Percentiles rank a stretch among this genome's conserved stretches.
phyloP scores from a whole-genome alignment of 2,113 vertebrate genomes.

The Coturnix japonica region DNA sequence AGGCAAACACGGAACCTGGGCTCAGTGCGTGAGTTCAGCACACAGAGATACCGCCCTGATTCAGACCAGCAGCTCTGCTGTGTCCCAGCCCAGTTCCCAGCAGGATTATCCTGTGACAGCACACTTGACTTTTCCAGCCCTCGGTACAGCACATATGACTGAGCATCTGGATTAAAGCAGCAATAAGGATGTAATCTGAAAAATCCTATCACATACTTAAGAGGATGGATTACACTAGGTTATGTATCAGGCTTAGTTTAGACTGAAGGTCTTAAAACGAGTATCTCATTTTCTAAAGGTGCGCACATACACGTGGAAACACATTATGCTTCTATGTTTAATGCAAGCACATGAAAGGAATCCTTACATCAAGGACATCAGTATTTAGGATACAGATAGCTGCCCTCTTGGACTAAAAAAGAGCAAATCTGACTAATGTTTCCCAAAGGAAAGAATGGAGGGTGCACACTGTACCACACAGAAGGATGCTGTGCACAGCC shows the following conservation, averaged over 20 bases:
- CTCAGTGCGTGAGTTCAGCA: background rate
- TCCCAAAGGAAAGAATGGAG: background rate
- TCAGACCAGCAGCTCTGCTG: background rate
- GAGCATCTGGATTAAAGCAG: constrained; percentile 32
- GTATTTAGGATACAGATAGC: background rate
- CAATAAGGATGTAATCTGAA: background rate
- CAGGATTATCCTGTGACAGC: background rate
- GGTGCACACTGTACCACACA: background rate
- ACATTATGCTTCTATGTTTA: background rate
- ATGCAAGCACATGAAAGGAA: background rate
- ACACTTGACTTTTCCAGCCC: background rate
- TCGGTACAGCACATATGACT: background rate
- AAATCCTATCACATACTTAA: background rate
- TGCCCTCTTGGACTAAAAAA: background rate
- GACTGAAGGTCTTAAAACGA: background rate
- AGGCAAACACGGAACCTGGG: background rate
- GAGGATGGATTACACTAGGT: background rate
- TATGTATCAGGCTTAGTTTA: background rate
- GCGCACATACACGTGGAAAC: background rate
- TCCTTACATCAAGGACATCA: rapidly evolving
- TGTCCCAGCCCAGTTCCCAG: background rate
- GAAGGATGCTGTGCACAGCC: background rate
- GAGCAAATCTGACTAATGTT: background rate
- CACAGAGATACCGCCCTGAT: background rate
- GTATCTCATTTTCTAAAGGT: background rate